Evolutionary conservation across 2,888 invertebrate genomes (phyloP).

Genomic region (Odontocolon sp.): DNA sequence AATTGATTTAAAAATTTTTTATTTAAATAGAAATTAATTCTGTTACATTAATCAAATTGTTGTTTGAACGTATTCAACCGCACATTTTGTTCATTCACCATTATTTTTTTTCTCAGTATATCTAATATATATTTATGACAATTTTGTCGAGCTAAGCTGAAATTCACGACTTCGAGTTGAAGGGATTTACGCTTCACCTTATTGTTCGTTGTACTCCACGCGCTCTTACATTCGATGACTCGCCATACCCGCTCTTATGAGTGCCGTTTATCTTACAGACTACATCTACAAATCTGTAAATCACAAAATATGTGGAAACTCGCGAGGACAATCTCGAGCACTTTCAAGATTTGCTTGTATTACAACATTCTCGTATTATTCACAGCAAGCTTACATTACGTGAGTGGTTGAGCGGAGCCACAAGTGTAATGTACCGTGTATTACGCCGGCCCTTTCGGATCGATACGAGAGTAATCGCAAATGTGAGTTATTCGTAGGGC

Average conservation of each 20-base stretch:
- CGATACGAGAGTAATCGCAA: conserved; percentile 63
- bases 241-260: not conserved
- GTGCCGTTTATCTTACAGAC: conserved; percentile 11
- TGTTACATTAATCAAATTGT: no score
- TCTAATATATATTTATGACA: not conserved
- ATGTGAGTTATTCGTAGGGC: conserved; percentile 48
- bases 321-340: no score
- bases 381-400: conserved; percentile 21
- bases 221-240: not conserved
- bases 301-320: no score
- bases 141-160: not conserved
- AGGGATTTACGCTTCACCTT: not conserved
- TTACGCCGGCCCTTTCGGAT: conserved; percentile 41
- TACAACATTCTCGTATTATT: no score
- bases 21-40: not conserved
- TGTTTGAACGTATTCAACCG: no score
- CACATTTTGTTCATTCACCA: no score
- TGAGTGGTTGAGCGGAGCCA: conserved; percentile 32
- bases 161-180: not conserved
- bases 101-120: no score
- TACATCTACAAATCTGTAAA: no score
- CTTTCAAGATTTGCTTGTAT: conserved; percentile 30
- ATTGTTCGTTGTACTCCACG: not conserved
- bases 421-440: conserved; percentile 44
- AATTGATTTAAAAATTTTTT: not conserved